Evolutionary conservation across 2,797 vertebrate species (phyloP), one percentile per base, ranked within the genome.

Genomic region (Australoheros facetus): DNA sequence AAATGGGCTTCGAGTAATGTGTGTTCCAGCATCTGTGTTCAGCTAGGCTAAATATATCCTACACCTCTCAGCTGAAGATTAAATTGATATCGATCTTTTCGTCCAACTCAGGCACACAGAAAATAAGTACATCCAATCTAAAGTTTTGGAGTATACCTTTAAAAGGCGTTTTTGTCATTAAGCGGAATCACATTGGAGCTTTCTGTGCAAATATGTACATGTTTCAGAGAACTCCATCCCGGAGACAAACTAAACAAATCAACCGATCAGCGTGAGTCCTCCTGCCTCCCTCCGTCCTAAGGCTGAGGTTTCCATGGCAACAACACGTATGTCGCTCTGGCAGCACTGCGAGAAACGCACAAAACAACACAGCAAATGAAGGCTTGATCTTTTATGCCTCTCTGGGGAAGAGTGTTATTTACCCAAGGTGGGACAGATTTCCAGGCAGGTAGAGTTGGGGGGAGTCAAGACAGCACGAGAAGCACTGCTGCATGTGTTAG

Each of bases 281-380:
- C 81, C 75, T 57, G 64, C 59, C 80, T 53, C 39, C 59, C 73
- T 73, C 79, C 75, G 30, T 80, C 75, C 58, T 54, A 64, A 62
- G 74, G 71, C 71, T 56, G 70, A 54, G 4, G 93, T 94, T 92
- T 84, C 91, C 92, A 93, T 92, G 88, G 89, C 75, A 93, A 80
- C 90, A 75, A 87, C 87, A 93, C 82, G 84, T 86, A 89, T 85
- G 59, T 85, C 84, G 87, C 73, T 72, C 58, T 53, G 5, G 73
- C 75, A 64, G 72, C 55, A 62, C 71, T 23, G 34, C 51, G 70
- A 79, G 56, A 77, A 80, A 85, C 51, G n/a, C 73, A 75, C 60
- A 81, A 88, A 87, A 85, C 51, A 72, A 80, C 78, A 72, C 19
- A 6, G 60, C 75, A 85, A 91, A 84, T 70, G 71, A 79, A 80